Percentiles rank a stretch among this genome's conserved stretches.
Evolutionary conservation across 1,140 invertebrate genomes (phyloP).

Genomic region (Ceratosolen solmsi): DNA sequence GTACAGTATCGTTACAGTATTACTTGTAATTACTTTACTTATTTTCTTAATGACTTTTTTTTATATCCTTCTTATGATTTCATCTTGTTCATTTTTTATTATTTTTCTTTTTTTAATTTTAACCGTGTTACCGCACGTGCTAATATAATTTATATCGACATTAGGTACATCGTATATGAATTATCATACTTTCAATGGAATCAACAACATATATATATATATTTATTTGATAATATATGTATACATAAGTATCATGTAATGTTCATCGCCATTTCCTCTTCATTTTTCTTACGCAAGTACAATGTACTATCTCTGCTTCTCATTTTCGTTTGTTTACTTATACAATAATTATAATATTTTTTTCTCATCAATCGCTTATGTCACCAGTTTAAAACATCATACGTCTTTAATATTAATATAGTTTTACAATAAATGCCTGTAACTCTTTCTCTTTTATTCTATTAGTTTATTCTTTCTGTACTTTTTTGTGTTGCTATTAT

Average conservation of each 20-base stretch:
- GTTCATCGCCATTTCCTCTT: slow-evolving; percentile 54
- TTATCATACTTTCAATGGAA: slow-evolving; percentile 74
- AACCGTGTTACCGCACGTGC: slow-evolving; percentile 30
- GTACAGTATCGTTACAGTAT: slow-evolving; percentile 64
- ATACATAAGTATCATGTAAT: slow-evolving; percentile 70
- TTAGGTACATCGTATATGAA: slow-evolving; percentile 62
- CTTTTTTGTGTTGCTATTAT: background rate
- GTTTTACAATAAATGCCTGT: slow-evolving; percentile 15
- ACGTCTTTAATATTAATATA: slow-evolving; percentile 21
- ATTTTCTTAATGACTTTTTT: slow-evolving; percentile 58
- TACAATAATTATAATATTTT: slow-evolving; percentile 55
- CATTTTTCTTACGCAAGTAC: slow-evolving; percentile 53
- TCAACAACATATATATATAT: slow-evolving; percentile 72
- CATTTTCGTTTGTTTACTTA: slow-evolving; percentile 51
- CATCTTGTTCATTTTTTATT: slow-evolving; percentile 57
- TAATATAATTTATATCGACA: slow-evolving; percentile 60
- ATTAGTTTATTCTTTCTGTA: background rate
- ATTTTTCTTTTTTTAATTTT: slow-evolving; percentile 14
- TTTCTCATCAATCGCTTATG: slow-evolving; percentile 52
- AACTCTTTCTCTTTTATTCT: background rate
- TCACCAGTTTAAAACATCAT: slow-evolving; percentile 48
- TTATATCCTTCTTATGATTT: slow-evolving; percentile 38
- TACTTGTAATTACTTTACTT: slow-evolving; percentile 63
- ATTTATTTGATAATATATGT: slow-evolving; percentile 66
- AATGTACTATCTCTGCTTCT: slow-evolving; percentile 64